These are phyloP conservation scores for Laterallus jamaicensis DNA, from an alignment of 2,113 vertebrate species.

Conservation along the genomic window DNA sequence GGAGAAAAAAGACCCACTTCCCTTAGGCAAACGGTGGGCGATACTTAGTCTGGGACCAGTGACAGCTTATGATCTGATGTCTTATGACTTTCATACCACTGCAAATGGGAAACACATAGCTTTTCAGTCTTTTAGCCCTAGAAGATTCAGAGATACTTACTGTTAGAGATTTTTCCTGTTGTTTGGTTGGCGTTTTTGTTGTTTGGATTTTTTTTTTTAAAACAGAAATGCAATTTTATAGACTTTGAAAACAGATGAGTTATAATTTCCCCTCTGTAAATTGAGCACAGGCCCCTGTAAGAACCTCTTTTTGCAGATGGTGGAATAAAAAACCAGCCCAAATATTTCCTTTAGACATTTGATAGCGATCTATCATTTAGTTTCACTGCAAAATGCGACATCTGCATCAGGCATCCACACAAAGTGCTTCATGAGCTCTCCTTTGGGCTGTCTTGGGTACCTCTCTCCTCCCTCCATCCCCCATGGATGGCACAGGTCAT, in stretches of 20 bases:
- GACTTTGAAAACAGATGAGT: not conserved
- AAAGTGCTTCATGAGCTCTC: not conserved
- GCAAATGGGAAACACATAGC: not conserved
- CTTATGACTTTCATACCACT: slow-evolving; percentile 15
- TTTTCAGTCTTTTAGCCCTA: slow-evolving; percentile 7
- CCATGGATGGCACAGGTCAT: not conserved
- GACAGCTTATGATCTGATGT: slow-evolving; percentile 16
- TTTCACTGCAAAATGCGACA: not conserved
- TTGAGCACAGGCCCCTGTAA: not conserved
- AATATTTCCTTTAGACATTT: not conserved
- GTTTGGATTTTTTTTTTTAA: not conserved
- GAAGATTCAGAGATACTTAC: not conserved
- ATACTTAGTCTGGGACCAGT: slow-evolving; percentile 14
- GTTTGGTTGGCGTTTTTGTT: not conserved
- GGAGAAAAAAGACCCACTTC: not conserved
- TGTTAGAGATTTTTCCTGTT: not conserved
- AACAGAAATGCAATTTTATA: not conserved
- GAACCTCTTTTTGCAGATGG: not conserved
- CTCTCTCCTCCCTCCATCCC: not conserved
- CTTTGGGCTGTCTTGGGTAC: not conserved
- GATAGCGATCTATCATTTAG: not conserved
- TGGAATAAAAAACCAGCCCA: not conserved
- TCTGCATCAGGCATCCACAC: not conserved
- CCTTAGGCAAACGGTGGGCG: not conserved
- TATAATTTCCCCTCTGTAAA: not conserved